Percentiles rank a stretch among this genome's conserved stretches.
These are phyloP conservation scores for Gymnopithys bicolor DNA, from an alignment of 2,797 vertebrate species.

Conservation along the genomic window DNA sequence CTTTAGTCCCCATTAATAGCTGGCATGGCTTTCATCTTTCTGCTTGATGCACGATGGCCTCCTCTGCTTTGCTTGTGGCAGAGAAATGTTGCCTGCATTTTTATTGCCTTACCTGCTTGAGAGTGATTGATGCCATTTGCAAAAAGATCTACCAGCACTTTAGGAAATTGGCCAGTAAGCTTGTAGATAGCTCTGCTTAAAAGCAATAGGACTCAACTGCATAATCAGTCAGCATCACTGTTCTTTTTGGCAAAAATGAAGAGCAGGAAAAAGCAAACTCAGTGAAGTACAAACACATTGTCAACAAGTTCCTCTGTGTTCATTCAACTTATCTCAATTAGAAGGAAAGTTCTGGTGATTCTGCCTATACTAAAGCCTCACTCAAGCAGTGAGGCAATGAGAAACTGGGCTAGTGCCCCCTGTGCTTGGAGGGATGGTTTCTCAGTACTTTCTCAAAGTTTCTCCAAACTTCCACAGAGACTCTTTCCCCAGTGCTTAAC, in stretches of 20 bases:
- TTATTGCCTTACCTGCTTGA: constrained; percentile 80
- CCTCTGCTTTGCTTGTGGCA: constrained; percentile 73
- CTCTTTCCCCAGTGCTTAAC: fast-evolving
- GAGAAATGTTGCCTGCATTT: constrained; percentile 72
- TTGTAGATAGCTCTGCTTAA: not conserved
- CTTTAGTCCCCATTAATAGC: constrained; percentile 74
- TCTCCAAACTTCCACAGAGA: not conserved
- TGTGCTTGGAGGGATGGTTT: not conserved
- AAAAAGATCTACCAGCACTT: not conserved
- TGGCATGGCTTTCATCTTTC: constrained; percentile 80
- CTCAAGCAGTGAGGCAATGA: not conserved
- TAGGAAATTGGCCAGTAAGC: not conserved
- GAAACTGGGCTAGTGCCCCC: not conserved
- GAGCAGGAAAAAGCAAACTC: not conserved
- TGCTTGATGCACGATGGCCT: constrained; percentile 57
- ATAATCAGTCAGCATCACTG: not conserved
- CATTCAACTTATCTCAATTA: not conserved
- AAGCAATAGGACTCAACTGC: not conserved
- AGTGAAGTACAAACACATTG: not conserved
- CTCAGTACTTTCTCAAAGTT: not conserved
- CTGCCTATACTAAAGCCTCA: not conserved
- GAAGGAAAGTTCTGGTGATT: not conserved
- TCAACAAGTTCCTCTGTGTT: not conserved
- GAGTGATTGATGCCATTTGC: not conserved
- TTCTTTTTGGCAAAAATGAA: not conserved